Percentiles rank a stretch among this genome's conserved stretches.
Conservation (phyloP, 1,140 invertebrate genomes). For the Cephus cinctus region DNA sequence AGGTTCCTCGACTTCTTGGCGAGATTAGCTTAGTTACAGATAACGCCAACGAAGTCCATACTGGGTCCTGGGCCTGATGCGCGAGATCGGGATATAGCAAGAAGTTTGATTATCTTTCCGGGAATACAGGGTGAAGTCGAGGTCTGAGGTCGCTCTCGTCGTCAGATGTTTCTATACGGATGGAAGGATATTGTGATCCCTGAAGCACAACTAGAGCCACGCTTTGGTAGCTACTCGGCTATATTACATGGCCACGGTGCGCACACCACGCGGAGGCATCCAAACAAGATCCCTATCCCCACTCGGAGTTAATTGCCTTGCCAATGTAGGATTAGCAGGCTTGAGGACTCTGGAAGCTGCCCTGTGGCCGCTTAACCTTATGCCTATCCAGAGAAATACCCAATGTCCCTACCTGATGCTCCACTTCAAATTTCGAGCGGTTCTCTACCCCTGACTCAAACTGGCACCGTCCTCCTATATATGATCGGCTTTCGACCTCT, state of each 20-base stretch:
- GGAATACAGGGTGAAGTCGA: slow-evolving; percentile 20
- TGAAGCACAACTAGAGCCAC: too few species aligned
- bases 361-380: slow-evolving; percentile 8
- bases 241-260: background rate
- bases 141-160: slow-evolving; percentile 12
- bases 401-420: too few species aligned
- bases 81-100: too few species aligned
- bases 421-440: too few species aligned
- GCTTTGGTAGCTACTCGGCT: background rate
- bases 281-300: slow-evolving; percentile 27
- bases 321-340: slow-evolving; percentile 38
- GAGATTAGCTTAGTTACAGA: slow-evolving; percentile 49
- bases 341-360: slow-evolving; percentile 20
- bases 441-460: too few species aligned
- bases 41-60: too few species aligned
- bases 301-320: slow-evolving; percentile 40
- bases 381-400: too few species aligned
- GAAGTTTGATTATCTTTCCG: slow-evolving; percentile 29
- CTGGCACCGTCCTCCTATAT: too few species aligned
- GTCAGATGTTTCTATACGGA: slow-evolving; percentile 18
- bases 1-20: slow-evolving; percentile 32
- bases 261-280: slow-evolving; percentile 19
- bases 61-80: too few species aligned
- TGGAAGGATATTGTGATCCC: slow-evolving; percentile 30
- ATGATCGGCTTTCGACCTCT: too few species aligned